phyloP scores from a whole-genome alignment of 2,888 invertebrate genomes.

The Timema podura region DNA sequence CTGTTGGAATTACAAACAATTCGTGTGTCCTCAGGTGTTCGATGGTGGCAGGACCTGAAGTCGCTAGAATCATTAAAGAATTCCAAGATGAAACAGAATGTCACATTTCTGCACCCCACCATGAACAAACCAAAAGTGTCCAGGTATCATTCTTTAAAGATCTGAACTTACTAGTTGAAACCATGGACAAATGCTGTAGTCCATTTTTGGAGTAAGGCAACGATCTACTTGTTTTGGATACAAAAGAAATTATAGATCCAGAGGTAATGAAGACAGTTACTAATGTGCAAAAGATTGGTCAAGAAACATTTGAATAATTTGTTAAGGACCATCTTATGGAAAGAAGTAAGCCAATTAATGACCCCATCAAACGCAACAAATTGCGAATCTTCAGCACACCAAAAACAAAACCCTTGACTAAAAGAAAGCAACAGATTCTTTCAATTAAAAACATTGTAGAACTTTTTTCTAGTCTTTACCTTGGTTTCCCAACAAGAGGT shows the following conservation, averaged over 20 bases:
- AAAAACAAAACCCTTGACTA: not conserved
- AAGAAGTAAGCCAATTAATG: constrained; percentile 18
- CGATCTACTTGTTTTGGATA: constrained; percentile 23
- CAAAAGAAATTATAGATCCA: constrained; percentile 20
- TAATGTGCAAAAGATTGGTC: constrained; percentile 18
- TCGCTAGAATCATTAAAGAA: constrained; percentile 23
- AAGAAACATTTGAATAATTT: constrained; percentile 19
- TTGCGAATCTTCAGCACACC: not conserved
- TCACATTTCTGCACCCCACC: constrained; percentile 6
- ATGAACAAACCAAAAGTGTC: constrained; percentile 24
- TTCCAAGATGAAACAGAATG: constrained; percentile 14
- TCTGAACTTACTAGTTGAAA: constrained; percentile 22
- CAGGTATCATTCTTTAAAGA: constrained; percentile 22
- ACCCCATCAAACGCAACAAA: not conserved
- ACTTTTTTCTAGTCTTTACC: constrained; percentile 20
- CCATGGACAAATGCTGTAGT: constrained; percentile 23
- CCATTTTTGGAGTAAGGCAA: constrained; percentile 22
- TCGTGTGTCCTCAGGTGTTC: constrained; percentile 21
- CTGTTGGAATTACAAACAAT: not conserved
- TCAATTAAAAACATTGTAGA: not conserved
- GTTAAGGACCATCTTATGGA: constrained; percentile 22
- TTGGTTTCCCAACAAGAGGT: constrained; percentile 22
- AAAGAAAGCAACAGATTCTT: not conserved
- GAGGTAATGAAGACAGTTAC: constrained; percentile 14
- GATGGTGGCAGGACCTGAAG: constrained; percentile 28